These are phyloP conservation scores for Linurgus olivaceus DNA, from an alignment of 2,797 vertebrate species.

Conservation along the genomic window DNA sequence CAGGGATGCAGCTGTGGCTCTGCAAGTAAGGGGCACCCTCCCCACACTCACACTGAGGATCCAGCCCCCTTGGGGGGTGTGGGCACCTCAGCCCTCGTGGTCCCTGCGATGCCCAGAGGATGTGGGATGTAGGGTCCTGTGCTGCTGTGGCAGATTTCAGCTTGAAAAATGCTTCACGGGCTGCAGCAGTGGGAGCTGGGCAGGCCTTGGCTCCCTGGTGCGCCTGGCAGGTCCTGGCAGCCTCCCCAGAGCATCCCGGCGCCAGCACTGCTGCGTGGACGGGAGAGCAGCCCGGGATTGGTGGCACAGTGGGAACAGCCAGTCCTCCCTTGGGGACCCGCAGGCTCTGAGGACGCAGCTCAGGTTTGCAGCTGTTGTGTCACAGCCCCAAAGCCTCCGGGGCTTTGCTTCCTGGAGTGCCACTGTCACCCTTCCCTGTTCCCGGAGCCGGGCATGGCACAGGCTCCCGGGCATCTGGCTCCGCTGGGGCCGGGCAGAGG, in stretches of 20 bases:
- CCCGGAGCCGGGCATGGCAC: fast-evolving
- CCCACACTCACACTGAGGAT: fast-evolving
- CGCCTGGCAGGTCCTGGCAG: background rate
- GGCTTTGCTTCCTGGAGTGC: conserved; percentile 37
- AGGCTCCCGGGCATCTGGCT: fast-evolving
- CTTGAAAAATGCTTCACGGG: too few species aligned
- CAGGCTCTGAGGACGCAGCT: background rate
- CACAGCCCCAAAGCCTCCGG: background rate
- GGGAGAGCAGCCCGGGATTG: background rate
- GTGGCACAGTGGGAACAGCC: fast-evolving
- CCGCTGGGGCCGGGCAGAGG: background rate
- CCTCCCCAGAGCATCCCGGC: background rate
- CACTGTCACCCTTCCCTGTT: background rate
- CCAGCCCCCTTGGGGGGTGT: fast-evolving
- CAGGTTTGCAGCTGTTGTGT: background rate
- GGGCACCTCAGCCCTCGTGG: fast-evolving
- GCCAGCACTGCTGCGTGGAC: background rate
- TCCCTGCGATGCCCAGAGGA: fast-evolving
- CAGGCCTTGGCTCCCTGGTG: background rate
- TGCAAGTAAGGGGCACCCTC: background rate
- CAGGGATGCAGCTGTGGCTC: background rate
- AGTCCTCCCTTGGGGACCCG: background rate
- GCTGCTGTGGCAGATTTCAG: background rate
- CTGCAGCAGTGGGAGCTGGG: background rate
- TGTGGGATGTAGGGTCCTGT: background rate